phyloP scores from a whole-genome alignment of 2,113 vertebrate species.

The Heptranchias perlo region DNA sequence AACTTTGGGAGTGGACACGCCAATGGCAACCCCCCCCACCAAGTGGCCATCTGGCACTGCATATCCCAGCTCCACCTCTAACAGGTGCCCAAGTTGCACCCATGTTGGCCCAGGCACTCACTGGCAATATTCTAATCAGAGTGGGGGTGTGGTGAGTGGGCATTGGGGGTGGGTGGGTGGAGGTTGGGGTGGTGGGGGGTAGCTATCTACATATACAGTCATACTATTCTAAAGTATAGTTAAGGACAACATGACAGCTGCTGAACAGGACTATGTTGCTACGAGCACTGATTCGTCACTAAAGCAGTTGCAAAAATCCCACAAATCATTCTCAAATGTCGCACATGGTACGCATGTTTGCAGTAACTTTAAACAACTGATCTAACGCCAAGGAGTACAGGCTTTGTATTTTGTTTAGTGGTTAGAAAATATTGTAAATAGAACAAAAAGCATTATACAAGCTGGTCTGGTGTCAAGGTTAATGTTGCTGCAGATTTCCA shows the following conservation, averaged over 20 bases:
- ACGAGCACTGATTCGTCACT: neutral
- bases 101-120: neutral
- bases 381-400: neutral
- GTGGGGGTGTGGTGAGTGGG: neutral
- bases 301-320: slow-evolving; percentile 1
- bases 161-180: neutral
- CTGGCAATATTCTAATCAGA: neutral
- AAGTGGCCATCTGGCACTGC: too few relatives aligned
- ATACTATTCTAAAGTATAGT: neutral
- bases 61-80: too few relatives aligned
- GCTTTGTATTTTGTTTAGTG: neutral
- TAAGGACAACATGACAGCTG: slow-evolving; percentile 1
- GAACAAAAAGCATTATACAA: neutral
- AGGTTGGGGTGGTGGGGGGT: neutral
- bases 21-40: too few relatives aligned
- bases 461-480: neutral
- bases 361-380: neutral
- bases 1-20: too few relatives aligned
- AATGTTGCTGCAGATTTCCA: neutral
- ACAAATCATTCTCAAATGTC: slow-evolving; percentile 34
- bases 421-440: slow-evolving; percentile 11
- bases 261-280: neutral
- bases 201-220: neutral
- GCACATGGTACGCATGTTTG: neutral
- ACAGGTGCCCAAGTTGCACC: too few relatives aligned